Evolutionary conservation across 2,888 invertebrate genomes (phyloP).

Genomic region (Carterocephalus palaemon): DNA sequence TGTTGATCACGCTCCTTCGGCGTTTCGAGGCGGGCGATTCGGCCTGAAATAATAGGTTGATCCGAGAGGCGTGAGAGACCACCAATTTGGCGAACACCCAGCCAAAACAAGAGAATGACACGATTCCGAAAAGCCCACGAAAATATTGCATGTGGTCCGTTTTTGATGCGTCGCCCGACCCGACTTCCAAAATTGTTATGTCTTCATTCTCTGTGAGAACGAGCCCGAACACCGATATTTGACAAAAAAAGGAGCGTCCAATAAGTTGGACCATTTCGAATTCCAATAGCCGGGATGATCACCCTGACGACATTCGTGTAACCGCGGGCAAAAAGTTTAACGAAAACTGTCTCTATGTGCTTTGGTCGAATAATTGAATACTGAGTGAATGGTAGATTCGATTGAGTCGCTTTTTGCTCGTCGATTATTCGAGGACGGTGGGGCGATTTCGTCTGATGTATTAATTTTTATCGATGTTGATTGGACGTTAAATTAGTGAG

Average conservation of each 20-base stretch:
- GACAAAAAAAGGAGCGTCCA: conserved; percentile 47
- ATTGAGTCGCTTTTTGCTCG: conserved; percentile 56
- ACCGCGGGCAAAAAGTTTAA: conserved; percentile 61
- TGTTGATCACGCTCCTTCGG: conserved; percentile 65
- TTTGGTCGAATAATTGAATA: conserved; percentile 54
- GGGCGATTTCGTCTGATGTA: conserved; percentile 53
- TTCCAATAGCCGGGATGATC: conserved; percentile 61
- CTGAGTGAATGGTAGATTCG: conserved; percentile 38
- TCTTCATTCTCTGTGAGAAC: conserved; percentile 74
- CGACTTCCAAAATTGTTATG: conserved; percentile 70
- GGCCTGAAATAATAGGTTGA: conserved; percentile 68
- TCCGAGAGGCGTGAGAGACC: conserved; percentile 70
- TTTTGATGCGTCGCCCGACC: conserved; percentile 70
- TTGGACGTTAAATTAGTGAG: conserved; percentile 73
- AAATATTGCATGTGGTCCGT: conserved; percentile 71
- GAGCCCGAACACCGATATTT: conserved; percentile 48
- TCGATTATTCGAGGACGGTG: conserved; percentile 35
- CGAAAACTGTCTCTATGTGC: conserved; percentile 57
- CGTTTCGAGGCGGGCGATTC: conserved; percentile 55
- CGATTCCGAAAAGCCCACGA: conserved; percentile 55
- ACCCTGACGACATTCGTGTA: conserved; percentile 69
- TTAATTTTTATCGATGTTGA: conserved; percentile 72
- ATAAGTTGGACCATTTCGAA: conserved; percentile 55
- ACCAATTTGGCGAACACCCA: conserved; percentile 69
- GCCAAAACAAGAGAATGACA: conserved; percentile 50